These are phyloP conservation scores for Drosophila fulvimacula DNA, from an alignment of 2,888 invertebrate species.

Conservation along the genomic window DNA sequence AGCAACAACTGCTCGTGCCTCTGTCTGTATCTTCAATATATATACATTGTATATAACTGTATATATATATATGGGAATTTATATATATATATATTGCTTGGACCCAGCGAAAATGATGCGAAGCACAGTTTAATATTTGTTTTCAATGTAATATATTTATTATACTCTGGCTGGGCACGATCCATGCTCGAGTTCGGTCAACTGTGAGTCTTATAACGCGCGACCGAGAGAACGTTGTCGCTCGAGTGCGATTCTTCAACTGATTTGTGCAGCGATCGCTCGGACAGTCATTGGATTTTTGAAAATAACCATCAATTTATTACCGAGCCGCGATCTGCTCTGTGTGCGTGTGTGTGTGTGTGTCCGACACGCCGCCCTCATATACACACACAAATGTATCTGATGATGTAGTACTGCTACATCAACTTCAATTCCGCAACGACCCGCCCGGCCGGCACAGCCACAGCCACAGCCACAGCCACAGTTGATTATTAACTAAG, in stretches of 20 bases:
- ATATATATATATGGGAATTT: slow-evolving; percentile 28
- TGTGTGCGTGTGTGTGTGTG: slow-evolving; percentile 21
- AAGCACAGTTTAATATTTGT: slow-evolving; percentile 33
- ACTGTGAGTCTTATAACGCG: slow-evolving; percentile 17
- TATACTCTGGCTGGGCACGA: slow-evolving; percentile 2
- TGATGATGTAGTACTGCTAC: slow-evolving; percentile 46
- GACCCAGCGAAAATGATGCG: not conserved
- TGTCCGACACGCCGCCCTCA: slow-evolving; percentile 69
- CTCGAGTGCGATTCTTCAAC: slow-evolving; percentile 83
- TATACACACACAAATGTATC: slow-evolving; percentile 33
- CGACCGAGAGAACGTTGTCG: slow-evolving; percentile 70
- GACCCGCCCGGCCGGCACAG: slow-evolving; percentile 26
- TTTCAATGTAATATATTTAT: slow-evolving; percentile 11
- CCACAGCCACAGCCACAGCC: slow-evolving; percentile 38
- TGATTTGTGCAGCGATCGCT: slow-evolving; percentile 83
- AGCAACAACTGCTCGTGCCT: slow-evolving; percentile 50
- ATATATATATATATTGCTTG: slow-evolving; percentile 5
- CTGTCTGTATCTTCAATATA: slow-evolving; percentile 18
- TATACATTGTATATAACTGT: slow-evolving; percentile 8
- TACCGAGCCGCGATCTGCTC: slow-evolving; percentile 50
- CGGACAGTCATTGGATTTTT: slow-evolving; percentile 84
- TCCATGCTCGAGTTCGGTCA: slow-evolving; percentile 4
- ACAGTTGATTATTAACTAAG: slow-evolving; percentile 76
- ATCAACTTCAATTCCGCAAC: slow-evolving; percentile 75
- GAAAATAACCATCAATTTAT: slow-evolving; percentile 80